Percentiles rank a stretch among this genome's conserved stretches.
phyloP scores from a whole-genome alignment of 2,797 vertebrate genomes.

The Emys orbicularis region DNA sequence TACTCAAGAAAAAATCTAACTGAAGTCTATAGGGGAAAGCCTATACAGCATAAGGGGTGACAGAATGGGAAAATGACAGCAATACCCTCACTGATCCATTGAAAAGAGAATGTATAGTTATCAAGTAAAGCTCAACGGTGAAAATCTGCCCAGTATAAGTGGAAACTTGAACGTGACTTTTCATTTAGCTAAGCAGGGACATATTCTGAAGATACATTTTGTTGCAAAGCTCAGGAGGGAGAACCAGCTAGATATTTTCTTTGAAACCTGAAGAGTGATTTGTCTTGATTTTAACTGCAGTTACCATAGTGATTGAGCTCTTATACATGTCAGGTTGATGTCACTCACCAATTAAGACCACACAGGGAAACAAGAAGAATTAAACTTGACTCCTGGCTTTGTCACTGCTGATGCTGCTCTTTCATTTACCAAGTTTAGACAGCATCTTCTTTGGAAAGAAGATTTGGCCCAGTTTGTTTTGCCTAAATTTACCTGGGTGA shows the following conservation, averaged over 20 bases:
- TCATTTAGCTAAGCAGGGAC: slow-evolving; percentile 8
- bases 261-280: slow-evolving; percentile 73
- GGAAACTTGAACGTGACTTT: not conserved
- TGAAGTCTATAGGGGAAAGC: not conserved
- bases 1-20: not conserved
- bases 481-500: not conserved
- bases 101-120: not conserved
- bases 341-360: slow-evolving; percentile 67
- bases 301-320: slow-evolving; percentile 85
- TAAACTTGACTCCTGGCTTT: slow-evolving; percentile 62
- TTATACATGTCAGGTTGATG: slow-evolving; percentile 76
- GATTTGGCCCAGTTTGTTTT: not conserved
- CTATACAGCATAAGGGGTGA: not conserved
- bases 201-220: not conserved
- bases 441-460: slow-evolving; percentile 2
- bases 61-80: not conserved
- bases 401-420: slow-evolving; percentile 45
- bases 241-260: slow-evolving; percentile 29
- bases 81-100: not conserved
- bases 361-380: slow-evolving; percentile 71
- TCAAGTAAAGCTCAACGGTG: not conserved
- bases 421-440: slow-evolving; percentile 52
- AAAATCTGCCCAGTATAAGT: not conserved
- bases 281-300: slow-evolving; percentile 81
- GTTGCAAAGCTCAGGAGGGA: not conserved